Conservation (phyloP, 2,888 invertebrate genomes). For the Himalopsyche anomala region DNA sequence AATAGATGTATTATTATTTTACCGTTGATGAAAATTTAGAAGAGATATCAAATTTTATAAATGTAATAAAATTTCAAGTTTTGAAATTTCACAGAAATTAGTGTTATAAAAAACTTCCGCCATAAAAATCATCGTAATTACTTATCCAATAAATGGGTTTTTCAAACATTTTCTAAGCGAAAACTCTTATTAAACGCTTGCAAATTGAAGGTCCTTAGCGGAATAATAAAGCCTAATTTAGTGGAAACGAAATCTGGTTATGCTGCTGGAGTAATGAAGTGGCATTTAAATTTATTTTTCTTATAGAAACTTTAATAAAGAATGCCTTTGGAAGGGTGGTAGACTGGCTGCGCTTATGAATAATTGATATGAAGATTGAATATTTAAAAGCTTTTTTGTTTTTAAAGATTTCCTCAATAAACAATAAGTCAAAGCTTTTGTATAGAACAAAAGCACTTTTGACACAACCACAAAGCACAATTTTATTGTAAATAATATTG, state of each 20-base stretch:
- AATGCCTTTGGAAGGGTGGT: slow-evolving; percentile 14
- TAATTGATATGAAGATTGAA: slow-evolving; percentile 34
- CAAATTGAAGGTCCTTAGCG: slow-evolving; percentile 50
- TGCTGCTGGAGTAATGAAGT: slow-evolving; percentile 52
- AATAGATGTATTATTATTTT: too few relatives aligned
- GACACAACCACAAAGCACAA: neutral
- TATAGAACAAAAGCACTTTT: neutral
- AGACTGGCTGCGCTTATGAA: slow-evolving; percentile 27
- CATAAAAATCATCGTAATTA: slow-evolving; percentile 44
- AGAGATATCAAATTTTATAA: slow-evolving; percentile 9
- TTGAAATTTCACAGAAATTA: slow-evolving; percentile 31
- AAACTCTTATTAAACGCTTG: slow-evolving; percentile 50
- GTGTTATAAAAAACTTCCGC: slow-evolving; percentile 46
- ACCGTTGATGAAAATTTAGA: neutral
- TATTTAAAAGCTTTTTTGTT: slow-evolving; percentile 33
- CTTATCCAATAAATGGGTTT: slow-evolving; percentile 39
- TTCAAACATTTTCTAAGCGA: slow-evolving; percentile 42
- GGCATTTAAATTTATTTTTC: slow-evolving; percentile 53
- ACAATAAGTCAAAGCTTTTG: neutral
- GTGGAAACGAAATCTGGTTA: slow-evolving; percentile 57
- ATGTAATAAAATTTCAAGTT: neutral
- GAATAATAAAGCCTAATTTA: slow-evolving; percentile 60
- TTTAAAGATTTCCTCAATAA: neutral
- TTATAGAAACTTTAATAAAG: slow-evolving; percentile 50
- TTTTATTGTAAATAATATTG: neutral